Evolutionary conservation across 2,888 invertebrate genomes (phyloP).

Genomic region (Cataglyphis altisquamis): DNA sequence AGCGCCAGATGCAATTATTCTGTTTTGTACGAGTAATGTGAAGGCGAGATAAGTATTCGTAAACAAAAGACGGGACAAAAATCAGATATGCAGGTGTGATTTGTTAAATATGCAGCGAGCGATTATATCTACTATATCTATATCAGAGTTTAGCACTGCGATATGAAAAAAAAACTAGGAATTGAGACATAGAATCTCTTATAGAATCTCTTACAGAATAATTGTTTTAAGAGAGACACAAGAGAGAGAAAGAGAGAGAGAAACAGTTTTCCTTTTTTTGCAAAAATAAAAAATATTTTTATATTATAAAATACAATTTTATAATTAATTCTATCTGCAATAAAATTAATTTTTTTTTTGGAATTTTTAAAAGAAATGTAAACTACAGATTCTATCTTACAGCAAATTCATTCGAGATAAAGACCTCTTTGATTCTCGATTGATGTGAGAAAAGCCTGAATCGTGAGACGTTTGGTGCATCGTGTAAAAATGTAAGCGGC

Average conservation of each 20-base stretch:
- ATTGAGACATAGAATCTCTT: not conserved
- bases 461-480: not conserved
- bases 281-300: not conserved
- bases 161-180: not conserved
- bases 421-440: slow-evolving; percentile 15
- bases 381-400: not conserved
- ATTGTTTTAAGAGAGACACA: not conserved
- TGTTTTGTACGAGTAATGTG: no score
- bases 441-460: slow-evolving; percentile 3
- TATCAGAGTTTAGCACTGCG: not conserved
- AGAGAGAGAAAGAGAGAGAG: no score
- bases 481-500: slow-evolving; percentile 40
- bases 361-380: slow-evolving; percentile 24
- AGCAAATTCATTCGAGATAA: not conserved
- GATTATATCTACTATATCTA: not conserved
- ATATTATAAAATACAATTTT: slow-evolving; percentile 6
- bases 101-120: not conserved
- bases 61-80: not conserved
- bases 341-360: slow-evolving; percentile 26
- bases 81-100: not conserved
- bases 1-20: not conserved
- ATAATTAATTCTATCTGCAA: slow-evolving; percentile 10
- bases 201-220: not conserved
- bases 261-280: not conserved
- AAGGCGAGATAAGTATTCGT: not conserved